These are phyloP conservation scores for Ophthalmotilapia sp. DNA, from an alignment of 2,113 vertebrate genomes.

Conservation along the genomic window DNA sequence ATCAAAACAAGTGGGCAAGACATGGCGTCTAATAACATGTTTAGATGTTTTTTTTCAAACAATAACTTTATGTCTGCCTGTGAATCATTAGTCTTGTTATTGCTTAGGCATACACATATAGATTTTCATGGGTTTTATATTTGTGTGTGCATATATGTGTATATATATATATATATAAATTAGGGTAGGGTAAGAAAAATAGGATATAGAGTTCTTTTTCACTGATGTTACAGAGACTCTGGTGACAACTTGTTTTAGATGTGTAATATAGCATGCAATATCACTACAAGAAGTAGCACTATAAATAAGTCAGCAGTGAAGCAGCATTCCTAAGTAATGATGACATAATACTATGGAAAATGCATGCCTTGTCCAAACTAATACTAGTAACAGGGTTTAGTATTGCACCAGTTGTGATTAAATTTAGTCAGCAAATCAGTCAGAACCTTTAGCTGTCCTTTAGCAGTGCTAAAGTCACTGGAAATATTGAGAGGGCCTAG, in stretches of 20 bases:
- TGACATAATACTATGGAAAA: not conserved
- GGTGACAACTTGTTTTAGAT: not conserved
- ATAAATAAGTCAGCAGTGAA: not conserved
- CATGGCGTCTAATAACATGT: not conserved
- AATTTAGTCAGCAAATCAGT: not conserved
- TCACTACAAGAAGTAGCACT: not conserved
- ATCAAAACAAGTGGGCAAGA: not conserved
- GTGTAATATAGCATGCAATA: not conserved
- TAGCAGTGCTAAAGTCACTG: not conserved
- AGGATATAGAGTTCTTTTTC: not conserved
- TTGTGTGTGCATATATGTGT: not conserved
- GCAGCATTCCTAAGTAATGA: not conserved
- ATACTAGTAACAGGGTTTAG: not conserved
- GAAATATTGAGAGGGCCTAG: not conserved
- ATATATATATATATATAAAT: rapidly evolving
- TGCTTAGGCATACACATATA: not conserved
- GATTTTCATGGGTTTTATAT: not conserved
- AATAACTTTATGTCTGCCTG: not conserved
- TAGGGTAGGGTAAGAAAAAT: not conserved
- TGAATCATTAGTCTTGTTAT: not conserved
- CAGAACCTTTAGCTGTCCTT: not conserved
- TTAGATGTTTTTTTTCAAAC: not conserved
- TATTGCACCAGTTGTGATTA: not conserved
- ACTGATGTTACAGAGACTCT: not conserved
- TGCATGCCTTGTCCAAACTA: not conserved